Evolutionary conservation across 2,113 vertebrate genomes (phyloP).

Genomic region (Coregonus clupeaformis): DNA sequence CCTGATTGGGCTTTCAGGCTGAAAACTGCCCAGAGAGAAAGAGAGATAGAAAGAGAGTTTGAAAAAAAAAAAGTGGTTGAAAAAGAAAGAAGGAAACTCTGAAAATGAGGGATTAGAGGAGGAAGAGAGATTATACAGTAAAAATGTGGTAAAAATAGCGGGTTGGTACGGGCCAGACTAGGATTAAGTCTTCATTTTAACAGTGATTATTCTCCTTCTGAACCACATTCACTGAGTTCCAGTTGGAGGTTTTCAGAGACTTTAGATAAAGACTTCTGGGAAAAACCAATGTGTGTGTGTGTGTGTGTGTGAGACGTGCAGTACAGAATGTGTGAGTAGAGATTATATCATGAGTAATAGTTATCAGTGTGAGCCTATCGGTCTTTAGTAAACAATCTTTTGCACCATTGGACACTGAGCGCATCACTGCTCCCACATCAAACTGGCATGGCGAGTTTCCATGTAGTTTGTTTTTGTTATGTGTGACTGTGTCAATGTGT

Average conservation of each 20-base stretch:
- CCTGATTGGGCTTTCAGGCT: neutral
- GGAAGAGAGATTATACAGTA: constrained; percentile 20
- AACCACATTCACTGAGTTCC: neutral
- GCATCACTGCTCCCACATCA: no score
- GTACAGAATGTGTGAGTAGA: neutral
- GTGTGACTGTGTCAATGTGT: constrained; percentile 21
- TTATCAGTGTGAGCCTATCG: neutral
- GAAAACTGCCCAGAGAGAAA: neutral
- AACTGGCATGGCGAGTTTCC: no score
- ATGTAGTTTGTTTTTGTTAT: neutral
- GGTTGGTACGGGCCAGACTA: neutral
- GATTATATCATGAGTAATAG: no score
- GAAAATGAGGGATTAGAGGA: constrained; percentile 8
- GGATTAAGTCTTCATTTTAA: neutral
- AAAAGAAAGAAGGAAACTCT: neutral
- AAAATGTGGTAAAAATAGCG: constrained; percentile 9
- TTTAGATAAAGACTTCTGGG: neutral
- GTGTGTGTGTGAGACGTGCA: neutral
- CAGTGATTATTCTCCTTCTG: neutral
- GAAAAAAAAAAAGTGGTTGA: neutral
- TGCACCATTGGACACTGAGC: no score
- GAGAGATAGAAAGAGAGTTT: no score
- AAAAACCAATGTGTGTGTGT: neutral
- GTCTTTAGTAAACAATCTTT: neutral
- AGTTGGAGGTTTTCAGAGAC: constrained; percentile 10